Conservation (phyloP, 1,140 invertebrate species). For the Nylanderia fulva region DNA sequence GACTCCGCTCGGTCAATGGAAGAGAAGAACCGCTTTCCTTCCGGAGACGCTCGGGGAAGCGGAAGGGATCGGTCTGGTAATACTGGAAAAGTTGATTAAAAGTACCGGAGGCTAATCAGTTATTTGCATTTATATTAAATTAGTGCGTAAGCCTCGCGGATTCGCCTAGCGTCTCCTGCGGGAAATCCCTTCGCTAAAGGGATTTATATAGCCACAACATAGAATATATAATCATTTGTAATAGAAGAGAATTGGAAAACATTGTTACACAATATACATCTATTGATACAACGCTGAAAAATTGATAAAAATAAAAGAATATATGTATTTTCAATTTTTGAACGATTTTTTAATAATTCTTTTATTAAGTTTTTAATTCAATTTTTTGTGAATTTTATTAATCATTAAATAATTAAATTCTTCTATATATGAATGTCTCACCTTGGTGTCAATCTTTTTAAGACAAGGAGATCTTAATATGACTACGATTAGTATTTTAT, state of each 20-base stretch:
- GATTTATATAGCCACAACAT: background rate
- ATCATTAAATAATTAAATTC: background rate
- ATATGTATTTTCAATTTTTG: background rate
- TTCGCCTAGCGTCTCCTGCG: background rate
- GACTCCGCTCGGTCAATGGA: slow-evolving; percentile 45
- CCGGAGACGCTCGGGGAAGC: slow-evolving; percentile 54
- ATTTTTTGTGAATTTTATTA: background rate
- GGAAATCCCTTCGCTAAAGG: background rate
- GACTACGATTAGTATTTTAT: background rate
- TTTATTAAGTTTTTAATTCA: too few relatives aligned
- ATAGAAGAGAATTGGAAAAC: background rate
- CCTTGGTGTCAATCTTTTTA: background rate
- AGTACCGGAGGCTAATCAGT: slow-evolving; percentile 46
- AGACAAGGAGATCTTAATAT: background rate
- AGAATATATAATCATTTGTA: background rate
- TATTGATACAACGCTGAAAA: background rate
- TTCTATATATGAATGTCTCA: background rate
- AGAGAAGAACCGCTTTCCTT: slow-evolving; percentile 57
- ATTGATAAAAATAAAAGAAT: background rate
- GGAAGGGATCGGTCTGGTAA: slow-evolving; percentile 27
- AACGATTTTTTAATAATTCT: too few relatives aligned
- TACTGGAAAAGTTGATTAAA: slow-evolving; percentile 60
- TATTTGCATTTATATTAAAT: slow-evolving; percentile 62
- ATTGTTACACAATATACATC: background rate
- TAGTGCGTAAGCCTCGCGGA: slow-evolving; percentile 5